phyloP scores from a whole-genome alignment of 2,113 vertebrate species.

The Aspidoscelis tigris region DNA sequence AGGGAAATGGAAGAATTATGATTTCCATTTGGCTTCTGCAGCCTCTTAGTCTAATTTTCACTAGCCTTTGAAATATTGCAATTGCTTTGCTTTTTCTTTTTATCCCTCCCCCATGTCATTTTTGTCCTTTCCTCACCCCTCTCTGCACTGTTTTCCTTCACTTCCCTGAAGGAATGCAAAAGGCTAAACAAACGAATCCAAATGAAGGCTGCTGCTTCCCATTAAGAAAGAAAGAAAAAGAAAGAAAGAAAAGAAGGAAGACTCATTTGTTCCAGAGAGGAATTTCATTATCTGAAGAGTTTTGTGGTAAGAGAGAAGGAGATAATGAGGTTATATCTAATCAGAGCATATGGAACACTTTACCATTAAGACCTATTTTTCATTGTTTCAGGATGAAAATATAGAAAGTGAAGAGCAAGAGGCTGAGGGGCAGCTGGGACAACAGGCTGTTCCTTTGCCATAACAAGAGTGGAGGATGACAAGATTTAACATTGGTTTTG shows the following conservation, averaged over 20 bases:
- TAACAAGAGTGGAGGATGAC: background rate
- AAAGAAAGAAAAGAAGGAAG: accelerated
- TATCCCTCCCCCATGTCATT: slow-evolving; percentile 42
- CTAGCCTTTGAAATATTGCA: slow-evolving; percentile 69
- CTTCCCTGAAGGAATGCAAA: slow-evolving; percentile 20
- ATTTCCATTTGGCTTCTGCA: slow-evolving; percentile 75
- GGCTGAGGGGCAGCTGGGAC: background rate
- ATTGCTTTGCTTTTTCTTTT: slow-evolving; percentile 56
- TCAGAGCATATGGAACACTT: slow-evolving; percentile 60
- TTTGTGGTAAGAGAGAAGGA: slow-evolving; percentile 37
- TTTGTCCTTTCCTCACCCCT: slow-evolving; percentile 2
- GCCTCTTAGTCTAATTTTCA: slow-evolving; percentile 75
- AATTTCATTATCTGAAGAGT: slow-evolving; percentile 62
- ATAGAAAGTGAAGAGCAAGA: background rate
- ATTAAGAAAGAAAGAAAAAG: background rate
- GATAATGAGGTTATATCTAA: slow-evolving; percentile 58
- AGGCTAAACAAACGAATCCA: slow-evolving; percentile 1
- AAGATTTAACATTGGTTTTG: background rate
- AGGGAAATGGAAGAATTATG: slow-evolving; percentile 73
- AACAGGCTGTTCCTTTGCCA: background rate
- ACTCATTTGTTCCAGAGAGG: slow-evolving; percentile 47
- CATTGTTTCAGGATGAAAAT: slow-evolving; percentile 22
- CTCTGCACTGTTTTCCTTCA: background rate
- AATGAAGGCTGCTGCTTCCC: slow-evolving; percentile 28
- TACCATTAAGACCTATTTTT: slow-evolving; percentile 44